phyloP scores from a whole-genome alignment of 1,140 invertebrate genomes.

The Drosophila tsacasi region DNA sequence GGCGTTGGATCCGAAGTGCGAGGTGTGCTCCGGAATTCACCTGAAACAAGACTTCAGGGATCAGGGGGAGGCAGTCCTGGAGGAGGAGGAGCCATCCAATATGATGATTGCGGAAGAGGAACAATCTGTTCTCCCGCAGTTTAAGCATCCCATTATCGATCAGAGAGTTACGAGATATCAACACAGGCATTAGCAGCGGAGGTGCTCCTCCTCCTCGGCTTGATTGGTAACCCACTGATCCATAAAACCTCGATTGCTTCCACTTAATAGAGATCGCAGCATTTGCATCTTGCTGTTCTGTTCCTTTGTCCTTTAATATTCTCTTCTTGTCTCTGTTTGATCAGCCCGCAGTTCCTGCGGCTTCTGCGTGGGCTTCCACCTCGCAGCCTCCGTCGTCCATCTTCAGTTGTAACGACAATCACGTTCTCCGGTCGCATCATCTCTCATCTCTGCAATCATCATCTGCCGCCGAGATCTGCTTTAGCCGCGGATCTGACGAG shows the following conservation, averaged over 20 bases:
- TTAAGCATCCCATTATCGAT: constrained; percentile 3
- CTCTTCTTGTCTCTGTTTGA: constrained; percentile 42
- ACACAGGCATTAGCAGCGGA: neutral
- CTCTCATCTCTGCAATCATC: constrained; percentile 61
- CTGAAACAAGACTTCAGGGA: constrained; percentile 18
- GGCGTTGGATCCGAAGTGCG: constrained; percentile 33
- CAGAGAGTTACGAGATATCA: neutral
- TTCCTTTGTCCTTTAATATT: constrained; percentile 38
- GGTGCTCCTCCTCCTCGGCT: neutral
- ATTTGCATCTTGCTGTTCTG: constrained; percentile 7
- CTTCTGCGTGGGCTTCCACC: constrained; percentile 51
- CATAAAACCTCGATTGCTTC: constrained; percentile 39
- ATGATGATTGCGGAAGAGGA: constrained; percentile 20
- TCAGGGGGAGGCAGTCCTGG: constrained; percentile 5
- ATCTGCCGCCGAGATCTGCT: constrained; percentile 56
- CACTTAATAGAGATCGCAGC: constrained; percentile 25
- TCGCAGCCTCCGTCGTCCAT: neutral
- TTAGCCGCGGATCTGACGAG: constrained; percentile 36
- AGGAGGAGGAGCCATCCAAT: neutral
- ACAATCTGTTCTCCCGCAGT: neutral
- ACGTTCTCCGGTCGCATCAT: constrained; percentile 50
- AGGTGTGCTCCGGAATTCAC: constrained; percentile 15
- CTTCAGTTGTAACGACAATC: constrained; percentile 59
- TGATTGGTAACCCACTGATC: constrained; percentile 45
- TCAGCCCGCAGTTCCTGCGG: constrained; percentile 11